phyloP scores from a whole-genome alignment of 2,113 vertebrate species.

The Chloroceryle aenea region DNA sequence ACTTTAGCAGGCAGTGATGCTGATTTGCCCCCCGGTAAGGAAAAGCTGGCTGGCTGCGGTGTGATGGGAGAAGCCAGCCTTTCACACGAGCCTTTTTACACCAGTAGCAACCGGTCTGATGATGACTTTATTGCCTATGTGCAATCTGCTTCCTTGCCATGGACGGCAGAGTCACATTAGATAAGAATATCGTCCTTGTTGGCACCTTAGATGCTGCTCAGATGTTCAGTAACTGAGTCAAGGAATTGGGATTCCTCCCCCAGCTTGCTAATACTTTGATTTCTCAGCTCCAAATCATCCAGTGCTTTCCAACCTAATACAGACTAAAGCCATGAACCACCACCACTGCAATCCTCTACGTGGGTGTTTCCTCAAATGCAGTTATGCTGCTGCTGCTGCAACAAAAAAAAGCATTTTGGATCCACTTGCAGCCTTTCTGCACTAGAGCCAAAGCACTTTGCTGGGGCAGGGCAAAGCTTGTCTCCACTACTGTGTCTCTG shows the following conservation, averaged over 20 bases:
- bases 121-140: fast-evolving
- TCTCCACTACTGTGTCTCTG: not conserved
- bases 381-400: not conserved
- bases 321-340: not conserved
- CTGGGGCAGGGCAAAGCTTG: not conserved
- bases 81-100: fast-evolving
- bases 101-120: not conserved
- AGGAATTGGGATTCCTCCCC: not conserved
- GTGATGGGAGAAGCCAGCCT: fast-evolving
- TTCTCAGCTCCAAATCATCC: not conserved
- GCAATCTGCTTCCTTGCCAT: not conserved
- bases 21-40: not conserved
- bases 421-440: too few relatives aligned
- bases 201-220: not conserved
- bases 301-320: not conserved
- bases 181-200: fast-evolving
- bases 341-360: fast-evolving
- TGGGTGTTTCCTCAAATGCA: not conserved
- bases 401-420: not conserved
- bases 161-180: fast-evolving
- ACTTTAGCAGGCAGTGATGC: not conserved
- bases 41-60: not conserved
- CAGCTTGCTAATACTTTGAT: not conserved
- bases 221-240: not conserved
- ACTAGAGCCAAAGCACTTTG: not conserved